phyloP scores from a whole-genome alignment of 2,797 vertebrate species.

The Parambassis ranga region DNA sequence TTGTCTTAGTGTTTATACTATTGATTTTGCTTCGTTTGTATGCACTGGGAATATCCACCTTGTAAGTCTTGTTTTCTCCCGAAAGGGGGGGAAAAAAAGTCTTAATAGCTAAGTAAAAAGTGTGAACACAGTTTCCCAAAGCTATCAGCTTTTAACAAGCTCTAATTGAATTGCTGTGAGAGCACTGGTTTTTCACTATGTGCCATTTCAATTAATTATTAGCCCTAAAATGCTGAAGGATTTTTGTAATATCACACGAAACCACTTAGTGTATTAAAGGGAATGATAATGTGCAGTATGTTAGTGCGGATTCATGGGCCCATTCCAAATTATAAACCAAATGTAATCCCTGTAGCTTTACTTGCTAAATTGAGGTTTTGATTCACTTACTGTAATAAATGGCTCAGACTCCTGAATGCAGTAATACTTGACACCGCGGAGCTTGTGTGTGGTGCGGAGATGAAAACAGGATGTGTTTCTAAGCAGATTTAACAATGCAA shows the following conservation, averaged over 20 bases:
- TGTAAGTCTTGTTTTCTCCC: conserved; percentile 30
- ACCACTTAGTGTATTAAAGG: conserved; percentile 81
- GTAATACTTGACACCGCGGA: conserved; percentile 60
- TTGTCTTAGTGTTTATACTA: conserved; percentile 1
- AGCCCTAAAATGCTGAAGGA: conserved; percentile 77
- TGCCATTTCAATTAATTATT: conserved; percentile 84
- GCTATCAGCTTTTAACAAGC: conserved; percentile 80
- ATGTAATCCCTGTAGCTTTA: conserved; percentile 79
- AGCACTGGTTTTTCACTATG: conserved; percentile 79
- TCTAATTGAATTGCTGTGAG: conserved; percentile 83
- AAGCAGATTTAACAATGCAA: conserved; percentile 82
- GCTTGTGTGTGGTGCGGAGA: conserved; percentile 43
- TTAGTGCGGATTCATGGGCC: conserved; percentile 76
- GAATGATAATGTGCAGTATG: conserved; percentile 80
- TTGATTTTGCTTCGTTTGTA: conserved; percentile 12
- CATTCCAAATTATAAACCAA: conserved; percentile 77
- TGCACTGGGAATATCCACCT: conserved; percentile 8
- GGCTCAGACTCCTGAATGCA: conserved; percentile 56
- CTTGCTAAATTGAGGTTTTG: conserved; percentile 76
- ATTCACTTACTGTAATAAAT: conserved; percentile 79
- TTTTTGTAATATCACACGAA: conserved; percentile 79
- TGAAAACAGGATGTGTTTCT: conserved; percentile 81
- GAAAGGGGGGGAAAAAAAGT: conserved; percentile 38
- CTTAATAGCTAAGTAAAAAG: conserved; percentile 70
- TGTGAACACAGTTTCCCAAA: conserved; percentile 78